Conservation (phyloP, 2,797 vertebrate genomes). For the Sebastes wilsoni region DNA sequence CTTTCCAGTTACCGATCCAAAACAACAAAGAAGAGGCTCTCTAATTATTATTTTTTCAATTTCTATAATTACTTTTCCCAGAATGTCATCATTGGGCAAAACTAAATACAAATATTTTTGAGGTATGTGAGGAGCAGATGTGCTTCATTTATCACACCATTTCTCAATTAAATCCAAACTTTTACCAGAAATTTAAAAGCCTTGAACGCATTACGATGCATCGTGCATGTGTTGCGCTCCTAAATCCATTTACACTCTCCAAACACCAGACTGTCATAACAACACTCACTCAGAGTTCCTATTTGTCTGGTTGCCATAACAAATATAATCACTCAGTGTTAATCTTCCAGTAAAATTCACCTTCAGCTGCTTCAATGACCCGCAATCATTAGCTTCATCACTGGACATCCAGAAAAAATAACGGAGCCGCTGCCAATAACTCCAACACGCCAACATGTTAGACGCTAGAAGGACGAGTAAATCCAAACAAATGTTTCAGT, state of each 20-base stretch:
- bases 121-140: neutral
- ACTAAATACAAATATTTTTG: too few species aligned
- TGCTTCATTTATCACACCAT: constrained; percentile 3
- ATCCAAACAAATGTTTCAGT: constrained; percentile 56
- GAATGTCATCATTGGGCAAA: neutral
- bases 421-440: constrained; percentile 13
- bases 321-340: constrained; percentile 42
- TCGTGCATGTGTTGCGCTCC: neutral
- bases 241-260: constrained; percentile 18
- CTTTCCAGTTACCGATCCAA: neutral
- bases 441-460: constrained; percentile 12
- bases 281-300: neutral
- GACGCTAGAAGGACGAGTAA: constrained; percentile 23
- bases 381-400: constrained; percentile 55
- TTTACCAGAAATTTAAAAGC: neutral
- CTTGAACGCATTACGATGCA: neutral
- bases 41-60: neutral
- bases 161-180: neutral
- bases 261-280: constrained; percentile 30
- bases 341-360: constrained; percentile 56
- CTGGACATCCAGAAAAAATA: constrained; percentile 23
- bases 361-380: constrained; percentile 50
- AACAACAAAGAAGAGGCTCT: neutral
- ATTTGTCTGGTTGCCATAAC: constrained; percentile 35
- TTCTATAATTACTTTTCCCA: neutral